A percentile compares a stretch with the other conserved stretches of the same genome.
Conservation (phyloP, 2,797 vertebrate species). For the Taenioides sp. region DNA sequence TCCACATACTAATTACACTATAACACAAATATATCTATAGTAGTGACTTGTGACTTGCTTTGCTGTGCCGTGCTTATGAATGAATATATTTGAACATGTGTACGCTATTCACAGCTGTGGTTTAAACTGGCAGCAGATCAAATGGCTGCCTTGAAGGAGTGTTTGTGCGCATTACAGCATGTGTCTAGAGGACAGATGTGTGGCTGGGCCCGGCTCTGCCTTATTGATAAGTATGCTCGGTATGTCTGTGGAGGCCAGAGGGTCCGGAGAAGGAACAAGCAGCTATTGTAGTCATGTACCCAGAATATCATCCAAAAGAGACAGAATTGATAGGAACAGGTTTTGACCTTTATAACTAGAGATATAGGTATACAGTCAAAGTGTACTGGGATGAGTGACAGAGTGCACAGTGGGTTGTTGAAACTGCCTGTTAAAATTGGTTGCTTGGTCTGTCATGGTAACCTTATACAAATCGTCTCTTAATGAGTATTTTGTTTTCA, state of each 20-base stretch:
- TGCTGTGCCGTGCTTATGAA: not conserved
- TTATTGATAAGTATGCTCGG: constrained; percentile 70
- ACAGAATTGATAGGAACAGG: not conserved
- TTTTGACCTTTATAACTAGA: not conserved
- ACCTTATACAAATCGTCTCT: too few relatives aligned
- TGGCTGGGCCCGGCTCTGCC: constrained; percentile 37
- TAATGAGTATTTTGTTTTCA: too few relatives aligned
- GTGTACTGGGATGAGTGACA: not conserved
- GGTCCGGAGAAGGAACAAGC: constrained; percentile 63
- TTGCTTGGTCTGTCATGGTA: too few relatives aligned
- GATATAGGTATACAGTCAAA: not conserved
- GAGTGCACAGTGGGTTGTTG: not conserved
- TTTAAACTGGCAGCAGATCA: constrained; percentile 36
- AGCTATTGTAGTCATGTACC: constrained; percentile 60
- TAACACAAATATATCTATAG: not conserved
- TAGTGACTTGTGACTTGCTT: not conserved
- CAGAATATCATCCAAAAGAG: constrained; percentile 41
- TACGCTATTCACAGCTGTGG: constrained; percentile 18
- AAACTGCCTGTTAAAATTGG: not conserved
- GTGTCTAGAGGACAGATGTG: constrained; percentile 60
- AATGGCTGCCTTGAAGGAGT: constrained; percentile 40
- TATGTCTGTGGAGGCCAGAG: constrained; percentile 69
- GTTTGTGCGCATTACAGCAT: constrained; percentile 43
- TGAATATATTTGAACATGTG: constrained; percentile 25
- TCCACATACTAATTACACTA: not conserved